These are phyloP conservation scores for Threskiornis aethiopicus DNA, from an alignment of 2,797 vertebrate genomes.

Conservation along the genomic window DNA sequence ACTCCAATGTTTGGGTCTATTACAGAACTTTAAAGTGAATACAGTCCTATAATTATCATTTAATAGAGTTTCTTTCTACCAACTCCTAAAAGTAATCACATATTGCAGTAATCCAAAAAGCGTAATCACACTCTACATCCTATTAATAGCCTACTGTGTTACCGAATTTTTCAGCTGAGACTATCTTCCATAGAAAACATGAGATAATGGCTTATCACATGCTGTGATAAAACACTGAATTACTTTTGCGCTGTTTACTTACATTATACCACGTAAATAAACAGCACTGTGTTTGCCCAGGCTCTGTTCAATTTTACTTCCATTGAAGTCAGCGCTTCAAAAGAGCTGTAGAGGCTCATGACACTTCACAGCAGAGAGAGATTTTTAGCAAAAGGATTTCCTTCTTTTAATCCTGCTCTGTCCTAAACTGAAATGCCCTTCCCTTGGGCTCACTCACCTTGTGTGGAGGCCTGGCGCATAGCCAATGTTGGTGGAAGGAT, in stretches of 20 bases:
- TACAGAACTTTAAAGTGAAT: constrained; percentile 75
- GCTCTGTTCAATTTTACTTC: neutral
- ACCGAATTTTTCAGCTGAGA: constrained; percentile 59
- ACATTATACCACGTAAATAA: constrained; percentile 56
- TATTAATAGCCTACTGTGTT: constrained; percentile 76
- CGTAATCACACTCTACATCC: constrained; percentile 70
- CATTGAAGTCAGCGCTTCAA: neutral
- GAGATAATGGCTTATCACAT: constrained; percentile 68
- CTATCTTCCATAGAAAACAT: constrained; percentile 67
- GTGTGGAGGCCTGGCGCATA: accelerated
- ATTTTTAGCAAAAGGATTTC: neutral
- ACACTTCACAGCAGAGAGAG: neutral
- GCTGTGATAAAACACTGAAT: constrained; percentile 66
- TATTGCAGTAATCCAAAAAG: constrained; percentile 73
- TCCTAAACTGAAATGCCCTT: neutral
- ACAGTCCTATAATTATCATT: constrained; percentile 72
- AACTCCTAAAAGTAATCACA: constrained; percentile 79
- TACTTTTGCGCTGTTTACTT: constrained; percentile 59
- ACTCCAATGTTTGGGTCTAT: constrained; percentile 67
- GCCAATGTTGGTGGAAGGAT: neutral
- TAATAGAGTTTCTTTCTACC: constrained; percentile 76
- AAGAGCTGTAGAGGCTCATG: neutral
- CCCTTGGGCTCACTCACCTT: neutral
- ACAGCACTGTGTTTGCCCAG: constrained; percentile 26
- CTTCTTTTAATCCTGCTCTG: neutral